Base-by-base conservation (phyloP, 1,140 invertebrate species). In the Drosophila repletoides region DNA sequence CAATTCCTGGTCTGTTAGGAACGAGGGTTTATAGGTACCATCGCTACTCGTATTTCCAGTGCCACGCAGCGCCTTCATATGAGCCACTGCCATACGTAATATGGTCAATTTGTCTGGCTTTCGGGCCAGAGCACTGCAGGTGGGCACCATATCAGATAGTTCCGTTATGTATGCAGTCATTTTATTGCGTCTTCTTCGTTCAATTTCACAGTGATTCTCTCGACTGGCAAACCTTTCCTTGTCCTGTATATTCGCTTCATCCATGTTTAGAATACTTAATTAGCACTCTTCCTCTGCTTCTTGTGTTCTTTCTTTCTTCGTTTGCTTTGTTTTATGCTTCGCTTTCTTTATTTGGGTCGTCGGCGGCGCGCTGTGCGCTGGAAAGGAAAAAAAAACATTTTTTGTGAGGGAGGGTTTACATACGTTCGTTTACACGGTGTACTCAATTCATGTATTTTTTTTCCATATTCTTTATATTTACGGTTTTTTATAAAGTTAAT, bases 111-210 rank as follows among this genome's bases (percentile, higher is more conserved):
- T 99, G 93, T 99, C 99, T 5, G 98, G 98, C 91, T 99, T 99
- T 49, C 98, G 93, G 1, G 98, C 98, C 26, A 99, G 92, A 1
- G 98, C 97, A 77, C 96, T 98, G 91, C 98, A 99, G 70, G 98
- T 99, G 76, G 98, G 99, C 72, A 99, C 98, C 98, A 99, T 99
- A 91, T 99, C 98, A 60, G 98, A 99, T 65, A 99, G 93, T 92
- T 99, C 99, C 72, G 98, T 99, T 88, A 99, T 99, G 92, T 99
- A 99, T 60, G 98, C 97, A 59, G 98, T 99, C 99, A 99, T 99
- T 94, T 99, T 99, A 93, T 99, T 99, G 59, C 99, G 93, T 72
- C 99, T 93, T 61, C 98, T 93, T 72, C 99, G 93, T 91, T 99
- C 99, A 90, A 99, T 99, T 92, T 99, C 99, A 92, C 98, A 99